These are phyloP conservation scores for Drosophila melanosoma DNA, from an alignment of 2,888 invertebrate genomes.

Conservation along the genomic window DNA sequence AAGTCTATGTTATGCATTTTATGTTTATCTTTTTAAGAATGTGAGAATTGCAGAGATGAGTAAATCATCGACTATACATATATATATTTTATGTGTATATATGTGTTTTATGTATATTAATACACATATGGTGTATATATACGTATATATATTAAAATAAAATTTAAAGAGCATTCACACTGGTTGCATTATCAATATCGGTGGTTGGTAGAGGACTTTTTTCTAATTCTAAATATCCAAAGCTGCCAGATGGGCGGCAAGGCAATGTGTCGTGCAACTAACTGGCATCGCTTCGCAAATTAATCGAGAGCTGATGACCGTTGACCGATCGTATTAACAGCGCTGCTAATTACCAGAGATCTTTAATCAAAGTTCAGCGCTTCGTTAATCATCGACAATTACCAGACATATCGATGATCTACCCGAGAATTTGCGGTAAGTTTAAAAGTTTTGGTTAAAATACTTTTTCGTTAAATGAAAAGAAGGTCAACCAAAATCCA, in stretches of 20 bases:
- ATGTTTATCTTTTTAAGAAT: constrained; percentile 59
- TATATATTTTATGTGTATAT: constrained; percentile 23
- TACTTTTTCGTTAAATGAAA: no score
- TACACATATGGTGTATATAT: constrained; percentile 17
- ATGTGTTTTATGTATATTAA: constrained; percentile 18
- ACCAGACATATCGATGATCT: no score
- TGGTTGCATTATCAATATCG: neutral
- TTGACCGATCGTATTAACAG: neutral
- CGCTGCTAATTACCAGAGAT: neutral
- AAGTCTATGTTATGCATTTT: constrained; percentile 75
- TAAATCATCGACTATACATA: constrained; percentile 51
- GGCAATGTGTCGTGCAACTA: no score
- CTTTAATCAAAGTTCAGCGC: no score
- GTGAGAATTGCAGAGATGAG: constrained; percentile 35
- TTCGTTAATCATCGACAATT: neutral
- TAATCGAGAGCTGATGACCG: neutral
- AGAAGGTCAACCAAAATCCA: no score
- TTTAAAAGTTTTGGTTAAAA: no score
- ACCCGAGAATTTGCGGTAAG: no score
- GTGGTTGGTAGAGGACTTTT: neutral
- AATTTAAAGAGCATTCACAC: constrained; percentile 40
- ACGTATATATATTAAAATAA: no score
- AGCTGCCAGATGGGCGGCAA: constrained; percentile 12
- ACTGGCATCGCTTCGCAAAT: constrained; percentile 4
- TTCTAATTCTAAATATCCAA: neutral